Conservation (phyloP, 1,140 invertebrate genomes). For the Drosophila tristis region DNA sequence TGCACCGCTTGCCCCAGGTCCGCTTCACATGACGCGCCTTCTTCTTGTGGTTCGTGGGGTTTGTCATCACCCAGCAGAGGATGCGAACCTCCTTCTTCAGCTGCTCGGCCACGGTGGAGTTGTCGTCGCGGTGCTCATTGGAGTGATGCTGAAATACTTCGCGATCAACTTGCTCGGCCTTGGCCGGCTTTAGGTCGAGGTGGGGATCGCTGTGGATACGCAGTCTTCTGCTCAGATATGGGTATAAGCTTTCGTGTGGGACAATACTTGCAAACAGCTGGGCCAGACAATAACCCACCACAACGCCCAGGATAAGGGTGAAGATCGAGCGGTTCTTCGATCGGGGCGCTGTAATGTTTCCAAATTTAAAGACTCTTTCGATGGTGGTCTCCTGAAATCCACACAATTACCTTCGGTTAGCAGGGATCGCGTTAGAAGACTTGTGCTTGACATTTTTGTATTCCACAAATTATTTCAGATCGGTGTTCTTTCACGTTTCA, state of each 20-base stretch:
- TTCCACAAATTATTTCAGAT: slow-evolving; percentile 1
- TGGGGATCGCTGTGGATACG: background rate
- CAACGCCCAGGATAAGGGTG: slow-evolving; percentile 42
- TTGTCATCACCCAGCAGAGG: slow-evolving; percentile 55
- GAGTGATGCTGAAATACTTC: slow-evolving; percentile 23
- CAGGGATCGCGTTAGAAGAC: slow-evolving; percentile 19
- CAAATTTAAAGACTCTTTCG: background rate
- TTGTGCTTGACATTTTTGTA: slow-evolving; percentile 19
- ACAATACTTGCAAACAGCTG: slow-evolving; percentile 19
- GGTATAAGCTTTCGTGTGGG: slow-evolving; percentile 27
- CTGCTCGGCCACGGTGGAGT: slow-evolving; percentile 44
- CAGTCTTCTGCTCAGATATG: slow-evolving; percentile 19
- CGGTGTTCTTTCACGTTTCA: slow-evolving; percentile 5
- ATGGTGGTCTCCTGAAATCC: background rate
- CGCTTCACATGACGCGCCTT: slow-evolving; percentile 87
- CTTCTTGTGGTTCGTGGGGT: slow-evolving; percentile 45
- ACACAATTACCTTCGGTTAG: slow-evolving; percentile 22
- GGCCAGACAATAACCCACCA: slow-evolving; percentile 40
- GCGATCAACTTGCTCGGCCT: background rate
- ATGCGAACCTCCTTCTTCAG: slow-evolving; percentile 47
- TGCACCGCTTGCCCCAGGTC: slow-evolving; percentile 98
- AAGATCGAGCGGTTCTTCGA: slow-evolving; percentile 43
- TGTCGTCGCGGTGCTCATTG: slow-evolving; percentile 31
- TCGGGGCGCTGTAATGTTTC: slow-evolving; percentile 27
- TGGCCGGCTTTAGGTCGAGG: no score